A percentile compares a stretch with the other conserved stretches of the same genome.
These are phyloP conservation scores for Drosophila kurseongensis DNA, from an alignment of 1,140 invertebrate genomes.

Conservation along the genomic window DNA sequence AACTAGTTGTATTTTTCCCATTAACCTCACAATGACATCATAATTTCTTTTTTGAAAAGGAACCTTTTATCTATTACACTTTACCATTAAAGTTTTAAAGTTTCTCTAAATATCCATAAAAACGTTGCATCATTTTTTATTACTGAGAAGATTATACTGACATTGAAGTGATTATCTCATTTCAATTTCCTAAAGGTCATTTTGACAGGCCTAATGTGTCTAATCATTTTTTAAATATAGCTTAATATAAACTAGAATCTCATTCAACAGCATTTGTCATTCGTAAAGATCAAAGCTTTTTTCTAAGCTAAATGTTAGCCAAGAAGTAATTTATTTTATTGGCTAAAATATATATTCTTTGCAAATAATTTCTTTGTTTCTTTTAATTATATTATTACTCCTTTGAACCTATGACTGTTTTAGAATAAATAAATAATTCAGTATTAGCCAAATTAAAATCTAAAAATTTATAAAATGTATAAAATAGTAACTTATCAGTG, in stretches of 20 bases:
- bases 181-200: constrained; percentile 4
- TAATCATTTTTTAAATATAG: background rate
- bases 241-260: background rate
- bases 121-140: constrained; percentile 3
- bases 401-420: no score
- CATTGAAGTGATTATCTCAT: constrained; percentile 14
- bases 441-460: no score
- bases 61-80: no score
- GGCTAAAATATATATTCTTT: background rate
- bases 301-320: background rate
- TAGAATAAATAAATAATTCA: no score
- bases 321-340: background rate
- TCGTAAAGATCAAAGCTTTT: background rate
- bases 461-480: no score
- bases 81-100: no score
- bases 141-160: background rate
- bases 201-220: background rate
- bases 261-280: background rate
- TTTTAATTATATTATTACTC: no score
- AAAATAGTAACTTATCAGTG: no score
- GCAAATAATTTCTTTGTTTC: no score
- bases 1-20: background rate
- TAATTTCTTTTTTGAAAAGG: no score
- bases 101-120: background rate
- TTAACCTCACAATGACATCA: no score